Base-by-base conservation (phyloP, 2,113 vertebrate species). In the Mola mola region DNA sequence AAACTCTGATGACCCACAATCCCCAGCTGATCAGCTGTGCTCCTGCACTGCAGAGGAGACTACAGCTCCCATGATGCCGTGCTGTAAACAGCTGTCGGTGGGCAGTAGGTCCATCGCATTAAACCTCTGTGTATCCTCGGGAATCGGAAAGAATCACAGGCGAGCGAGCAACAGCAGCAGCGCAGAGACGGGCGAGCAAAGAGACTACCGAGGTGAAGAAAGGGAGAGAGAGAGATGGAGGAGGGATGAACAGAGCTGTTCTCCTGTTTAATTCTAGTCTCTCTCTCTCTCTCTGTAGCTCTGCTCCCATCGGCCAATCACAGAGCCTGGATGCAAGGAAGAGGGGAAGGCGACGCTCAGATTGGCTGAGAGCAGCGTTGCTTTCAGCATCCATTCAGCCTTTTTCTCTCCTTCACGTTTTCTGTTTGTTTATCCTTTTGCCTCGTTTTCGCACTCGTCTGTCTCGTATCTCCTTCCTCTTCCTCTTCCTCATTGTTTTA, bases 1-100 rank as follows among this genome's bases (percentile, higher is more conserved):
- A 47, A 82, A 84, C 79, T 80, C 73, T 67, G 51, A 53, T 62
- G 2, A 69, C 75, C 75, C 66, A 63, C 72, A 59, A 63, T 43
- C 51, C 51, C 22, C 24, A 8, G 66, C 38, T 43, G 42, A 72
- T 84, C 76, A 85, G 79, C 73, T 75, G 67, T 66, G 47, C 47
- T 64, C 34, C 72, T 70, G 46, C 25, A 3, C 52, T 16, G 49
- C 47, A 8, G n/a, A 47, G 33, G 25, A 53, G 21, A 86, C 79
- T 73, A 47, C 81, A 75, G 51, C 52, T 74, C 83, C 83, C 83
- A 84, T 75, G 69, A 83, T 81, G 74, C 81, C 5, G 15, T 9
- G n/a, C 48, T 37, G 70, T 51, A 68, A 81, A 78, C 73, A 78
- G 75, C 66, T 52, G 68, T 68, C 44, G 36, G 64, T 76, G 68